Evolutionary conservation across 2,797 vertebrate genomes (phyloP).

Genomic region (Brachyrhaphis roseni): DNA sequence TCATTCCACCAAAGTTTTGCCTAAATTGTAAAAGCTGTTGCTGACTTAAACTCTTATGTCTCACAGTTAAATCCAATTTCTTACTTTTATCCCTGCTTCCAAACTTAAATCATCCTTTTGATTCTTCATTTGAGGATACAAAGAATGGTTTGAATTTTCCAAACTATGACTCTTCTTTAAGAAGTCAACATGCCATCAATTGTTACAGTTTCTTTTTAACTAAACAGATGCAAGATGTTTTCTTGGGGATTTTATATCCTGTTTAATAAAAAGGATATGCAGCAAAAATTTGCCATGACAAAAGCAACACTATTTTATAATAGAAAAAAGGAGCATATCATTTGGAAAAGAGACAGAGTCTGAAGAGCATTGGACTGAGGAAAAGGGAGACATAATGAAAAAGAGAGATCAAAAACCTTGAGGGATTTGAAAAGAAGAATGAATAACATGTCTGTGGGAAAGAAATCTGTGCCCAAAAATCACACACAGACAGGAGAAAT

Average conservation of each 20-base stretch:
- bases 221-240: neutral
- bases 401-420: constrained; percentile 21
- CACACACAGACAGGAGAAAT: constrained; percentile 32
- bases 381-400: constrained; percentile 39
- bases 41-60: neutral
- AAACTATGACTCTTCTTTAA: neutral
- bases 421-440: constrained; percentile 27
- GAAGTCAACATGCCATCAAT: neutral
- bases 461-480: constrained; percentile 28
- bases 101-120: neutral
- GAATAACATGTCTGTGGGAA: constrained; percentile 27
- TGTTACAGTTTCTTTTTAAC: neutral
- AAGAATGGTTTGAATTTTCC: neutral
- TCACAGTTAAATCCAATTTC: neutral
- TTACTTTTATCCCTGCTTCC: neutral
- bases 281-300: neutral
- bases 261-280: neutral
- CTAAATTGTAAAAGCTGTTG: neutral
- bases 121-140: neutral
- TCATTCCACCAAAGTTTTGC: neutral
- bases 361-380: constrained; percentile 26
- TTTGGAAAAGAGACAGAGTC: constrained; percentile 24
- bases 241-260: neutral
- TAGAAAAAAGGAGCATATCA: constrained; percentile 19
- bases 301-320: constrained; percentile 27